Base-by-base conservation (phyloP, 1,140 invertebrate genomes). In the Drosophila murphyi region DNA sequence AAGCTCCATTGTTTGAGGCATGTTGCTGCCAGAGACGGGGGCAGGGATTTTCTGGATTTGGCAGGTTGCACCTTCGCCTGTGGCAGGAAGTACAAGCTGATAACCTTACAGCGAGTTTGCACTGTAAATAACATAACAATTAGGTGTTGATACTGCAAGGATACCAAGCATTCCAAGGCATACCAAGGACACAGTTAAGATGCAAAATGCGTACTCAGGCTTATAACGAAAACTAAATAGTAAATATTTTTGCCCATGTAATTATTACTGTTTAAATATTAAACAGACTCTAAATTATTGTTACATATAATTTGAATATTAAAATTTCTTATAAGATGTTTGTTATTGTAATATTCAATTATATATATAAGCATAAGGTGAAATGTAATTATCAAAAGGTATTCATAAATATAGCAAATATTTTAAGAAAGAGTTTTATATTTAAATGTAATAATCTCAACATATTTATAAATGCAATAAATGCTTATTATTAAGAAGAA, bases 1-100 rank as follows among this genome's bases (percentile, higher is more conserved):
- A 83, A 83, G 80, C 83, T 71, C 20, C 35, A 47, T 73, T 82
- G 79, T 88, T 88, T 56, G 76, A 70, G 72, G 68, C 59, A 62
- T 52, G 62, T 50, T 59, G 54, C 59, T 51, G 63, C 35, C 34
- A 31, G 31, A 5, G 2, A 20, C 29, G 3, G 7, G 45, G 8
- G 7, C 0, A 8, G 3, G 8, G n/a, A 20, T 20, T 20, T 34
- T 28, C 32, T 8, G 6, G 32, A 5, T 3, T 20, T 35, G 52
- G 52, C 12, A 55, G 43, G 20, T 6, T 43, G 62, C 37, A 68
- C 65, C 51, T 68, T 45, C 54, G 71, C 71, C 71, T 61, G 59
- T 35, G 55, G 48, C 48, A 55, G 50, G 20, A 48, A 68, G 60
- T 68, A 69, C 64, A 54, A 57, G 6, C 70, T 54, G 67, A 54